Conservation (phyloP, 2,797 vertebrate species). For the Pseudopleuronectes americanus region DNA sequence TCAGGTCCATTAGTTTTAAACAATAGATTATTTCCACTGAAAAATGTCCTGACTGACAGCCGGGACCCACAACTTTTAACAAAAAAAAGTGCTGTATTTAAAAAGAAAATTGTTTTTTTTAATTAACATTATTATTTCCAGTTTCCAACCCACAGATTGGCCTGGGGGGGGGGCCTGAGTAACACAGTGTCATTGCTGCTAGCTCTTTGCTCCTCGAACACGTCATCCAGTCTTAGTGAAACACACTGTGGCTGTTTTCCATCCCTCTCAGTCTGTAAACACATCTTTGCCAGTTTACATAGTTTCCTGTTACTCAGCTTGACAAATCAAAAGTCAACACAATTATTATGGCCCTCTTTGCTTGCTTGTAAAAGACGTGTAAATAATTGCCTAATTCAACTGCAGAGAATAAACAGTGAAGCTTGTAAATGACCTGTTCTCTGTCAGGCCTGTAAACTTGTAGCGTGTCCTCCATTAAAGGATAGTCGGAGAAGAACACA, state of each 20-base stretch:
- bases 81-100: too few species aligned
- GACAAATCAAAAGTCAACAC: conserved; percentile 13
- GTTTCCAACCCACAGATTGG: too few species aligned
- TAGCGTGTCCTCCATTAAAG: background rate
- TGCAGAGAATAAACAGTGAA: conserved; percentile 18
- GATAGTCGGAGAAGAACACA: conserved; percentile 3
- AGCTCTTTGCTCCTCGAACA: conserved; percentile 6
- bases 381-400: conserved; percentile 31
- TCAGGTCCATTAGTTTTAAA: too few species aligned
- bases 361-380: conserved; percentile 24
- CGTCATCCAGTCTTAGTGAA: background rate
- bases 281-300: conserved; percentile 52
- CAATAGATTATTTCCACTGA: too few species aligned
- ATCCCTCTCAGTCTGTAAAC: conserved; percentile 42
- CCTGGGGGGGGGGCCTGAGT: too few species aligned
- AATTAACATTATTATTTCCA: too few species aligned
- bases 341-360: background rate
- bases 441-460: conserved; percentile 8
- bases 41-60: too few species aligned
- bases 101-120: too few species aligned
- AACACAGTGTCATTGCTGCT: too few species aligned
- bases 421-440: conserved; percentile 14
- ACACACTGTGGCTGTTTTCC: background rate
- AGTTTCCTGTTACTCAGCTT: conserved; percentile 26
- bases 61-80: too few species aligned